A percentile compares a stretch with the other conserved stretches of the same genome.
Evolutionary conservation across 2,113 vertebrate genomes (phyloP).

Genomic region (Oncorhynchus keta): DNA sequence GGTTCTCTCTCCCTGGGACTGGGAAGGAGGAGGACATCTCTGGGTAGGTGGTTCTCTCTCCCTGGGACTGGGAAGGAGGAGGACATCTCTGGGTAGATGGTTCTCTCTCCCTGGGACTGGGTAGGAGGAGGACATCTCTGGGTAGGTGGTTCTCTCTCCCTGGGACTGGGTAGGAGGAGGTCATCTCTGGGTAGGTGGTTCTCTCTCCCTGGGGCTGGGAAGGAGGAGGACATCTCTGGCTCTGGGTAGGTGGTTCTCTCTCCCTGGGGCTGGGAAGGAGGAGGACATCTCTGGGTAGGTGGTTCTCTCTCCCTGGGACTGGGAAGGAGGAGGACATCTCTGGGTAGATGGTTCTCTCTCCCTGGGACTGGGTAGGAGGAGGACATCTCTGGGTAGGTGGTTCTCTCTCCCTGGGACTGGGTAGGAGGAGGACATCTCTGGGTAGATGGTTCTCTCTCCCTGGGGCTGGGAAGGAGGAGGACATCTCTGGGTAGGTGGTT

Average conservation of each 20-base stretch:
- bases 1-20: neutral
- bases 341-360: constrained; percentile 57
- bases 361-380: no score
- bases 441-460: no score
- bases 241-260: constrained; percentile 65
- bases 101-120: constrained; percentile 15
- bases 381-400: no score
- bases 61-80: constrained; percentile 35
- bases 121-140: neutral
- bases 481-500: neutral
- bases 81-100: constrained; percentile 68
- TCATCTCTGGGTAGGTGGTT: constrained; percentile 26
- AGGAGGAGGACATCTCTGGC: constrained; percentile 9
- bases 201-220: constrained; percentile 11
- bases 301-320: constrained; percentile 23
- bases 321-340: constrained; percentile 39
- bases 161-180: constrained; percentile 30
- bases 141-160: constrained; percentile 22
- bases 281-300: neutral
- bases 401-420: no score
- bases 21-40: constrained; percentile 39
- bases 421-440: no score
- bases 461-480: constrained; percentile 10
- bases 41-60: constrained; percentile 58
- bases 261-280: constrained; percentile 6